phyloP scores from a whole-genome alignment of 2,797 vertebrate species.

The Australoheros facetus region DNA sequence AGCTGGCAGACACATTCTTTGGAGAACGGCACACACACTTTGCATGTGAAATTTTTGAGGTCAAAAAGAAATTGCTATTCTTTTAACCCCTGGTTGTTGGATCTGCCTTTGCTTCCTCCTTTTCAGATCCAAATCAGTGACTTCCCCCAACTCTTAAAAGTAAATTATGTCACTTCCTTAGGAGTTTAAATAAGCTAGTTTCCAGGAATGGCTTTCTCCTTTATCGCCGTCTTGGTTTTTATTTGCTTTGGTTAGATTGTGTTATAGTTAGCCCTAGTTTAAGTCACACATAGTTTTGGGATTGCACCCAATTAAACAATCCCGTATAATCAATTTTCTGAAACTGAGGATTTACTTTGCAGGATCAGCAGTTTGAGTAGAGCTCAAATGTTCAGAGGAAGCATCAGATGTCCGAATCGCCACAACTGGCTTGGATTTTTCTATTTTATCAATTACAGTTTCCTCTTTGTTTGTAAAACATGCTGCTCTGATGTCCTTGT shows the following conservation, averaged over 20 bases:
- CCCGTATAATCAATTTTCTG: no score
- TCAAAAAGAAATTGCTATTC: neutral
- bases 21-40: neutral
- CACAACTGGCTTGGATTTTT: neutral
- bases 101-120: accelerated
- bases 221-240: neutral
- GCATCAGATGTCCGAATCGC: neutral
- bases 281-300: neutral
- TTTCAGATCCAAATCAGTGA: no score
- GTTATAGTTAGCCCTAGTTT: neutral
- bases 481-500: neutral
- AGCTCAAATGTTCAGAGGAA: no score
- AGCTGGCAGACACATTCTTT: neutral
- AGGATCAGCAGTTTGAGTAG: no score
- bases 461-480: neutral
- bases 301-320: neutral
- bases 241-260: neutral
- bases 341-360: no score
- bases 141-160: neutral
- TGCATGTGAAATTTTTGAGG: neutral
- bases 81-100: no score
- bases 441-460: neutral
- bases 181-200: no score
- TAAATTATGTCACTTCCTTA: no score
- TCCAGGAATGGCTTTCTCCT: no score